Evolutionary conservation across 2,888 invertebrate genomes (phyloP).

Genomic region (Anticlea derivata): DNA sequence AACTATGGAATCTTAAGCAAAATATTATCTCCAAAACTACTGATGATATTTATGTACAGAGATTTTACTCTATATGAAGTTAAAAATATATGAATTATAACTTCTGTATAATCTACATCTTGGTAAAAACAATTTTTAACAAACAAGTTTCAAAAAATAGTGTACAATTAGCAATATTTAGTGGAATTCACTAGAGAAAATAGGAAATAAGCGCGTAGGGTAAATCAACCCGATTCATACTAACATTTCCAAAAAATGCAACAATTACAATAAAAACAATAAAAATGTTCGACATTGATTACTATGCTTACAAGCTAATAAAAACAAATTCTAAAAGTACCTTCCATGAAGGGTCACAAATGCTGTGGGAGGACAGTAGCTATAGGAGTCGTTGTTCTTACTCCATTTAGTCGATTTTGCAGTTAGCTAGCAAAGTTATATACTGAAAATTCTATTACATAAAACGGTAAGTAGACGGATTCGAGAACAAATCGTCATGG

Average conservation of each 20-base stretch:
- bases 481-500: too few species aligned
- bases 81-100: too few species aligned
- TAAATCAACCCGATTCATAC: slow-evolving; percentile 24
- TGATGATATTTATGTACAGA: neutral
- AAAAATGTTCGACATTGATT: slow-evolving; percentile 45
- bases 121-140: neutral
- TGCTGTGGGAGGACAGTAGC: slow-evolving; percentile 15
- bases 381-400: slow-evolving; percentile 1
- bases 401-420: too few species aligned
- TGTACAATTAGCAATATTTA: neutral
- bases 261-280: slow-evolving; percentile 44
- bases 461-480: too few species aligned
- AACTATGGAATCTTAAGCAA: neutral
- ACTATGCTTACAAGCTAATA: slow-evolving; percentile 46
- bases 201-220: slow-evolving; percentile 20
- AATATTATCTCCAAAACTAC: slow-evolving; percentile 9
- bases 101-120: neutral
- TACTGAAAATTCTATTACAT: too few species aligned
- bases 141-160: neutral
- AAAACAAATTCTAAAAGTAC: slow-evolving; percentile 31
- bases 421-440: too few species aligned
- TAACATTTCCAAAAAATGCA: slow-evolving; percentile 30
- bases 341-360: slow-evolving; percentile 28
- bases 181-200: slow-evolving; percentile 3
- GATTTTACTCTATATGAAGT: neutral